These are phyloP conservation scores for Acanthiza pusilla DNA, from an alignment of 2,797 vertebrate species.

Conservation along the genomic window DNA sequence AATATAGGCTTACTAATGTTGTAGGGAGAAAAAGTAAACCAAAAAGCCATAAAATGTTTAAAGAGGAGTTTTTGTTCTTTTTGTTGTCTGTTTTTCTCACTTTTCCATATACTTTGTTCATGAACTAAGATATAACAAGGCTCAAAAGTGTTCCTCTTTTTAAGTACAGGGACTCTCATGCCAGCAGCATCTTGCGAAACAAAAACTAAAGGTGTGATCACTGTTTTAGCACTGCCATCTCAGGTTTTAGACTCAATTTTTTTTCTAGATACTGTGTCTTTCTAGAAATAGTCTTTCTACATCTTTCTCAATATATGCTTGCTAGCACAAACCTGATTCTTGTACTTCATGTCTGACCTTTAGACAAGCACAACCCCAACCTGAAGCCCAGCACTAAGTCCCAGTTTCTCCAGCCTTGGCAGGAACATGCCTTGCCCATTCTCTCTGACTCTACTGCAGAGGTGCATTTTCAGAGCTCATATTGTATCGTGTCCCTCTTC, in stretches of 20 bases:
- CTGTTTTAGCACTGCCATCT: neutral
- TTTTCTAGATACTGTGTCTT: neutral
- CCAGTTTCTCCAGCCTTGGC: neutral
- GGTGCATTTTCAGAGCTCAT: neutral
- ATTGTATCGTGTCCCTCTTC: neutral
- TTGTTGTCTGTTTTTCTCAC: neutral
- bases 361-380: neutral
- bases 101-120: neutral
- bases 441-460: neutral
- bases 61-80: neutral
- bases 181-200: neutral
- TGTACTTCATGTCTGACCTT: neutral
- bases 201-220: neutral
- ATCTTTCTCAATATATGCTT: neutral
- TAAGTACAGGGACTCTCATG: neutral
- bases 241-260: neutral
- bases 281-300: neutral
- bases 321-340: neutral
- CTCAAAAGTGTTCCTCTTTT: neutral
- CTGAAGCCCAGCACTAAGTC: fast-evolving
- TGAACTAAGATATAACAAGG: neutral
- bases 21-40: neutral
- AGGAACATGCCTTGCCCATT: neutral
- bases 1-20: neutral
- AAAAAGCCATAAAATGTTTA: neutral